Evolutionary conservation across 2,113 vertebrate species (phyloP).

Genomic region (Hippocampus zosterae): DNA sequence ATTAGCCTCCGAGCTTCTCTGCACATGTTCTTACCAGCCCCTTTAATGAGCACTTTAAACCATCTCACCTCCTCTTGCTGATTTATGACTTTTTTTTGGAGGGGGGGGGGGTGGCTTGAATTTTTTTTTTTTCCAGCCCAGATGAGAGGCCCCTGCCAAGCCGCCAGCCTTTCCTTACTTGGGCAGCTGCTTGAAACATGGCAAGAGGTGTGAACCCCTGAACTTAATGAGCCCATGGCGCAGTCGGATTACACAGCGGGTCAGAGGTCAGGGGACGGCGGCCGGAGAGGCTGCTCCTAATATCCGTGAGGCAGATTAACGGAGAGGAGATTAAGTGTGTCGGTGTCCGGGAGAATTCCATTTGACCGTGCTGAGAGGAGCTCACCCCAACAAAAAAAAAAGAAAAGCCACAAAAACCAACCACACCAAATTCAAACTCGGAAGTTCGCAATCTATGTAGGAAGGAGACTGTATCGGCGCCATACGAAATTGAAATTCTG

Average conservation of each 20-base stretch:
- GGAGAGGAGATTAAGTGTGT: conserved; percentile 7
- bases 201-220: conserved; percentile 69
- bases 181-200: conserved; percentile 71
- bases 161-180: conserved; percentile 52
- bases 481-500: no score
- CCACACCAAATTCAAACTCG: no score
- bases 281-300: conserved; percentile 53
- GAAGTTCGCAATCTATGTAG: no score
- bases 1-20: conserved; percentile 62
- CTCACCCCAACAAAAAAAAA: neutral
- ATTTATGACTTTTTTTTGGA: conserved; percentile 56
- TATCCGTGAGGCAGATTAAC: conserved; percentile 59
- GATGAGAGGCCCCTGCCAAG: conserved; percentile 69
- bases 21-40: conserved; percentile 56
- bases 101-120: no score
- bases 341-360: conserved; percentile 28
- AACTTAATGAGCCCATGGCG: conserved; percentile 66
- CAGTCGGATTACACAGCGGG: conserved; percentile 59
- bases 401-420: no score
- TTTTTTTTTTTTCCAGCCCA: conserved; percentile 24
- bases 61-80: conserved; percentile 60
- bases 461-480: no score
- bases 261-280: conserved; percentile 59
- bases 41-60: conserved; percentile 70
- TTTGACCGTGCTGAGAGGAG: no score